Conservation (phyloP, 2,797 vertebrate species). For the Argentina silus region DNA sequence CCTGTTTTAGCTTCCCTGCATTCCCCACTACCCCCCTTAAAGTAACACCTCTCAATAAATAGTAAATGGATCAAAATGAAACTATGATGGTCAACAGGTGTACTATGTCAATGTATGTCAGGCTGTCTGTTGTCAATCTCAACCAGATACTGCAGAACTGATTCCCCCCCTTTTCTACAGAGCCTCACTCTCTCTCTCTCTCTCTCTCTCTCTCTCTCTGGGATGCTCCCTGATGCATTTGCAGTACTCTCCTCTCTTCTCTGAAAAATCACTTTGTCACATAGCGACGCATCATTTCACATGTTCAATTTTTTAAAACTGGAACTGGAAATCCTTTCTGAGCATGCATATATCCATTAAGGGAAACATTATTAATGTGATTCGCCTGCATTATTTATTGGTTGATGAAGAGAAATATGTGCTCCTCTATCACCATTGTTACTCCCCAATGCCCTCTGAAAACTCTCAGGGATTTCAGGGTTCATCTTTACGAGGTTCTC, state of each 20-base stretch:
- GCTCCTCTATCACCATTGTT: conserved; percentile 66
- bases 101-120: background rate
- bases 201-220: conserved; percentile 38
- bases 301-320: conserved; percentile 82
- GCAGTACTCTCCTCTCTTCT: conserved; percentile 68
- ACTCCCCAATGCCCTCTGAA: conserved; percentile 9
- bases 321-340: conserved; percentile 81
- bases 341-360: conserved; percentile 84
- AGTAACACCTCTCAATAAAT: background rate
- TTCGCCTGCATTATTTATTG: conserved; percentile 80
- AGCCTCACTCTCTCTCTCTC: conserved; percentile 25
- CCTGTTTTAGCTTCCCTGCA: background rate
- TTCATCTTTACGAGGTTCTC: conserved; percentile 5
- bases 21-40: background rate
- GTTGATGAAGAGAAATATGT: conserved; percentile 78
- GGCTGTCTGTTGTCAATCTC: background rate
- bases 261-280: conserved; percentile 83
- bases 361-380: conserved; percentile 83
- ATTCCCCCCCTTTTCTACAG: background rate
- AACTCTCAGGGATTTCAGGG: background rate
- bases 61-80: background rate
- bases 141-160: conserved; percentile 15
- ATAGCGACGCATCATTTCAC: conserved; percentile 83
- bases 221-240: conserved; percentile 63
- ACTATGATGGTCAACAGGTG: too few species aligned